Evolutionary conservation across 1,140 invertebrate species (phyloP), one percentile per base, ranked within the genome.

Genomic region (Nephila pilipes): DNA sequence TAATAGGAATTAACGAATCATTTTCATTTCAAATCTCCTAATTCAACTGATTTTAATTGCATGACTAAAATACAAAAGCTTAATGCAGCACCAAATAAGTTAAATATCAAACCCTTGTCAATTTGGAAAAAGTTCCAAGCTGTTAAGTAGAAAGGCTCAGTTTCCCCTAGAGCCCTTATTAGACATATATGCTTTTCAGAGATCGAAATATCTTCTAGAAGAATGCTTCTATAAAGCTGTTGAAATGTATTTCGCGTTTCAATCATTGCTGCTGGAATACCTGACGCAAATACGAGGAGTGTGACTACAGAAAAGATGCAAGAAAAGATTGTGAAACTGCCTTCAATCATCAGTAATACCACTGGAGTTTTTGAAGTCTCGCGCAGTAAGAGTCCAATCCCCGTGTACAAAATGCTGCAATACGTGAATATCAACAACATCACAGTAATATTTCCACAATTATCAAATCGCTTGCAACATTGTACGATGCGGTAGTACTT

Each of bases 51-150:
- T 2, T 87, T 63, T n/a, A 87, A 63, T 14, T 87, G 85, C 55
- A 87, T 87, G 22, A 87, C 38, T 36, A 87, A 63, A 38, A 87
- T 63, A n/a, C 85, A 87, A 8, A 58, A 87, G 8, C 57, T 63
- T 10, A 87, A n/a, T 12, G 55, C 25, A 3, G 57, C 8, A 38
- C 85, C 85, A 87, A 87, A 36, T 8, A 55, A 32, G 12, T n/a
- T 58, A 12, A 87, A 29, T n/a, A n/a, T n/a, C n/a, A n/a, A n/a
- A n/a, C n/a, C n/a, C n/a, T n/a, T n/a, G n/a, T n/a, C n/a, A n/a
- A 87, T 20, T 0, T 8, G 1, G 12, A 57, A 1, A n/a, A 87
- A 29, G 4, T 55, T 58, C 55, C 57, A 87, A n/a, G 54, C 85
- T 1, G 85, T 87, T 20, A 87, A 63, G 22, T 60, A 22, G 0